phyloP scores from a whole-genome alignment of 2,797 vertebrate genomes.

The Sebastes variabilis region DNA sequence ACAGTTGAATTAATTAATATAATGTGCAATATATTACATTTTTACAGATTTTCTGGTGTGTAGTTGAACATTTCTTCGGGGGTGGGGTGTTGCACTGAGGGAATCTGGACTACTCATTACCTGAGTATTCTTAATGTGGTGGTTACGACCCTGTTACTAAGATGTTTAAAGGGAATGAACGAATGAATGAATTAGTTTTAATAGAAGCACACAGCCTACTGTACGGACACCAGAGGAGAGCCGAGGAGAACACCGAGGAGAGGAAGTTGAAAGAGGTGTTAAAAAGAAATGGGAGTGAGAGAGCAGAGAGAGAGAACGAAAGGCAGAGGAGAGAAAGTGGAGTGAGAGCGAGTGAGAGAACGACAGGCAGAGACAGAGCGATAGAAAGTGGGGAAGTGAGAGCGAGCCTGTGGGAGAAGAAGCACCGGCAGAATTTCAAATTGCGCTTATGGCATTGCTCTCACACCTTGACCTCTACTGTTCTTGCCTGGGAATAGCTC shows the following conservation, averaged over 20 bases:
- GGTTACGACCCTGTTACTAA: too few relatives aligned
- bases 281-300: conserved; percentile 52
- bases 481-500: conserved; percentile 61
- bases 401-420: conserved; percentile 50
- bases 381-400: conserved; percentile 35
- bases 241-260: neutral
- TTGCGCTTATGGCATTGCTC: conserved; percentile 47
- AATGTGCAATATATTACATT: neutral
- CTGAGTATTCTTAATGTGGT: neutral
- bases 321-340: conserved; percentile 28
- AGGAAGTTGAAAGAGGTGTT: conserved; percentile 45
- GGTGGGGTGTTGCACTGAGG: neutral
- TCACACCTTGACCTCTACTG: conserved; percentile 70
- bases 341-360: neutral
- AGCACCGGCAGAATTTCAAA: conserved; percentile 63
- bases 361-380: conserved; percentile 15
- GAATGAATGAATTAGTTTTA: neutral
- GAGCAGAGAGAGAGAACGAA: too few relatives aligned
- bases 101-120: neutral
- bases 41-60: neutral
- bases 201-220: neutral
- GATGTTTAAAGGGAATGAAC: neutral
- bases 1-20: neutral
- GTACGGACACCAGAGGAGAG: conserved; percentile 9
- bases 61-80: neutral